Evolutionary conservation across 2,888 invertebrate species (phyloP), one percentile per base, ranked within the genome.

Genomic region (Macrophya annulata): DNA sequence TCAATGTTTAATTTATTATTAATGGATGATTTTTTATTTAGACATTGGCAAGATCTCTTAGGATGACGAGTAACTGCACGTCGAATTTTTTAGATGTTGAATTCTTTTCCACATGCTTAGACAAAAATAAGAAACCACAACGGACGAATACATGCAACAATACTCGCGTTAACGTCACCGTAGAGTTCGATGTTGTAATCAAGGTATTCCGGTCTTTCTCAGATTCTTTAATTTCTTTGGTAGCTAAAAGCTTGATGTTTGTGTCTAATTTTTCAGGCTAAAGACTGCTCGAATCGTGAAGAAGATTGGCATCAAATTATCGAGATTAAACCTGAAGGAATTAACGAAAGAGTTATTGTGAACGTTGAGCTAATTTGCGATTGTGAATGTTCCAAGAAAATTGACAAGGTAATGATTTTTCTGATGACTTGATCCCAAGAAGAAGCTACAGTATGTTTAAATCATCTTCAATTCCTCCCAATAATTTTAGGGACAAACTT

Each of bases 291-390:
- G 5, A 93, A 94, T 81, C 91, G 94, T 87, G 91, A 93, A 48
- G 91, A 90, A 8, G 92, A 94, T 77, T 94, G 94, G 94, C 93
- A 93, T 84, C 93, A 94, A 90, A 91, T 91, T 1, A 94, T 98
- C 86, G 94, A 94, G 85, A 96, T 98, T 87, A 95, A 96, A 89
- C 96, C 97, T 0, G 96, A 96, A 87, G 97, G 97, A 6, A 93
- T 97, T 8, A 95, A 95, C 59, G 98, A 98, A 90, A 95, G 95
- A 87, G 92, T 98, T n/a, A 94, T 93, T 0, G 93, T 98, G 40
- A 95, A 97, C 48, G 92, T 98, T 45, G 95, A 96, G 81, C 94
- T 97, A 48, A 93, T 96, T 72, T 97, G 97, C 90, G 95, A 96
- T 86, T 98, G 98, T 92, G 94, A 95, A 45, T 98, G 98, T 92